Evolutionary conservation across 64 coral and sea anemone species (phyloP).

Genomic region (Cladopsammia gracilis): DNA sequence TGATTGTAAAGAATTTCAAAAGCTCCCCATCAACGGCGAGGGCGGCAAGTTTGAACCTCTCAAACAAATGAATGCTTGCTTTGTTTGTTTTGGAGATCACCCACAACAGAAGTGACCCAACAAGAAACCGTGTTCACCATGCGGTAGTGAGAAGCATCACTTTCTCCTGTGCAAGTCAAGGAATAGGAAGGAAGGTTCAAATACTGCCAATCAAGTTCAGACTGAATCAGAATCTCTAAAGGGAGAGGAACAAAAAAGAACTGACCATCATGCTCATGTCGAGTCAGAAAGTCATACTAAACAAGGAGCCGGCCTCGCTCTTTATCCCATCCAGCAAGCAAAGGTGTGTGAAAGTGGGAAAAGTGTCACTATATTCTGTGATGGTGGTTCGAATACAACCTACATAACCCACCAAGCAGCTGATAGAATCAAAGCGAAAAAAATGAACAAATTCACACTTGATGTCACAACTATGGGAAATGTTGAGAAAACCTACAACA

Average conservation of each 20-base stretch:
- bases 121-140: conserved; percentile 54
- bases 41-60: conserved; percentile 68
- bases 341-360: conserved; percentile 49
- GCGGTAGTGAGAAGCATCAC: conserved; percentile 67
- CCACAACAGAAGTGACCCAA: conserved; percentile 57
- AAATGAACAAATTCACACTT: conserved; percentile 23
- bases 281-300: conserved; percentile 35
- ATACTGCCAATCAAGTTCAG: background rate
- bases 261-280: conserved; percentile 10
- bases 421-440: conserved; percentile 65
- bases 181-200: conserved; percentile 34
- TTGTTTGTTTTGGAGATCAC: conserved; percentile 81
- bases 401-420: conserved; percentile 72
- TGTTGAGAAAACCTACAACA: conserved; percentile 61
- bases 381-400: conserved; percentile 48
- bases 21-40: conserved; percentile 48
- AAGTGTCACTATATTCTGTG: conserved; percentile 65
- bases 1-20: conserved; percentile 84
- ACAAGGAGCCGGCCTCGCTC: conserved; percentile 7
- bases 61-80: conserved; percentile 79
- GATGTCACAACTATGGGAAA: conserved; percentile 82
- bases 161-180: conserved; percentile 52
- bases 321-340: conserved; percentile 63
- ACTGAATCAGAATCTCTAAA: background rate
- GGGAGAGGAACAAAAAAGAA: background rate